These are phyloP conservation scores for Siderastrea radians DNA, from an alignment of 92 coral and sea anemone genomes.

Conservation along the genomic window DNA sequence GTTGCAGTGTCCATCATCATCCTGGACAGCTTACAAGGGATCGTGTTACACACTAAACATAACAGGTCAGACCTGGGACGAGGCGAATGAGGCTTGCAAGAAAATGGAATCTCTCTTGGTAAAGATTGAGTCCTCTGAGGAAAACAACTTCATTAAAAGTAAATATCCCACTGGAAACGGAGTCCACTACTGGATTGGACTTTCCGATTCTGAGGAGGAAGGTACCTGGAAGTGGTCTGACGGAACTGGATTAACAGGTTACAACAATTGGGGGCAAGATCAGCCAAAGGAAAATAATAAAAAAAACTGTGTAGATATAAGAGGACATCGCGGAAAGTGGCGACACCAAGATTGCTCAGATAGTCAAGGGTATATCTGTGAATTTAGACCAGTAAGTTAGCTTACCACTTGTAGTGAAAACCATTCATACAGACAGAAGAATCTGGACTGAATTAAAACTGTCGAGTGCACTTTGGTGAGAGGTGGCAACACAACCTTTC, in stretches of 20 bases:
- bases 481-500: too few species aligned
- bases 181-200: constrained; percentile 1
- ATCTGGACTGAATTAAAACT: too few species aligned
- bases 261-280: neutral
- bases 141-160: neutral
- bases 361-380: neutral
- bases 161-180: neutral
- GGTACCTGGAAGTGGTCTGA: constrained; percentile 6
- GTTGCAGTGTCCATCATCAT: too few species aligned
- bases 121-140: constrained; percentile 2
- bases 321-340: neutral
- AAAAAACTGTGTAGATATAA: neutral
- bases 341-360: neutral
- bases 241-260: neutral
- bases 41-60: too few species aligned
- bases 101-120: neutral
- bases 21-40: too few species aligned
- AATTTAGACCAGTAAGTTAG: neutral
- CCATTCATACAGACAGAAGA: too few species aligned
- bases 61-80: neutral
- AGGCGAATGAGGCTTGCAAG: neutral
- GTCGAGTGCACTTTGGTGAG: too few species aligned
- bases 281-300: too few species aligned
- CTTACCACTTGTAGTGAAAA: too few species aligned
- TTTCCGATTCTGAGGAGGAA: neutral